phyloP scores from a whole-genome alignment of 1,140 invertebrate species.

The Planococcus citri region DNA sequence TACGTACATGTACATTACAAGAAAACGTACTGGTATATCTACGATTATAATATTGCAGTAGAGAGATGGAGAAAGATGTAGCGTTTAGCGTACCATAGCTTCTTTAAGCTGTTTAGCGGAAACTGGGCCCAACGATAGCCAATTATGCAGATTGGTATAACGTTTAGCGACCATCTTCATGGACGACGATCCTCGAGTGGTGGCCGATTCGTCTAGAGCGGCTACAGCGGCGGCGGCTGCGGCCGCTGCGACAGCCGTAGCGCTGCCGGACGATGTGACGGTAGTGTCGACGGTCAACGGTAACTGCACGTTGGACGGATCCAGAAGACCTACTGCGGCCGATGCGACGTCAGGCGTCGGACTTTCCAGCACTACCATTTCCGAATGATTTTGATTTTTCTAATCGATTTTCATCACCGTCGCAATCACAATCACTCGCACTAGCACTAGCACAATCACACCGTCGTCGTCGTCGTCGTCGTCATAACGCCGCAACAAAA shows the following conservation, averaged over 20 bases:
- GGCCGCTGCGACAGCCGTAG: constrained; percentile 13
- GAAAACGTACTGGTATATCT: no score
- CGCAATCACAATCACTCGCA: background rate
- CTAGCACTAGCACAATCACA: background rate
- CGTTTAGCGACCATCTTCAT: constrained; percentile 76
- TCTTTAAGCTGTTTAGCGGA: constrained; percentile 43
- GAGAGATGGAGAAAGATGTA: no score
- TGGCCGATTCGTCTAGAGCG: constrained; percentile 22
- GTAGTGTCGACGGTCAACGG: constrained; percentile 23
- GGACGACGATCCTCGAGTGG: constrained; percentile 34
- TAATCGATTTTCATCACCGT: background rate
- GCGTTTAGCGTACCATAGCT: constrained; percentile 48
- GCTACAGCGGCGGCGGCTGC: constrained; percentile 22
- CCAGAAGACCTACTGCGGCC: constrained; percentile 39
- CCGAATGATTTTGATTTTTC: constrained; percentile 21
- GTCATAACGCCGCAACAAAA: no score
- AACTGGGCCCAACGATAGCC: constrained; percentile 55
- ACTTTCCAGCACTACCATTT: constrained; percentile 59
- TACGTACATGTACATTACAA: no score
- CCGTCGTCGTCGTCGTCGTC: no score
- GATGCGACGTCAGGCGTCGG: constrained; percentile 38
- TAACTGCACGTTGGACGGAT: constrained; percentile 23
- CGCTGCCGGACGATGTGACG: constrained; percentile 4
- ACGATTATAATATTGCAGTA: no score
- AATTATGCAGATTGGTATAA: constrained; percentile 76